Evolutionary conservation across 2,888 invertebrate species (phyloP).

Genomic region (Argyresthia goedartella): DNA sequence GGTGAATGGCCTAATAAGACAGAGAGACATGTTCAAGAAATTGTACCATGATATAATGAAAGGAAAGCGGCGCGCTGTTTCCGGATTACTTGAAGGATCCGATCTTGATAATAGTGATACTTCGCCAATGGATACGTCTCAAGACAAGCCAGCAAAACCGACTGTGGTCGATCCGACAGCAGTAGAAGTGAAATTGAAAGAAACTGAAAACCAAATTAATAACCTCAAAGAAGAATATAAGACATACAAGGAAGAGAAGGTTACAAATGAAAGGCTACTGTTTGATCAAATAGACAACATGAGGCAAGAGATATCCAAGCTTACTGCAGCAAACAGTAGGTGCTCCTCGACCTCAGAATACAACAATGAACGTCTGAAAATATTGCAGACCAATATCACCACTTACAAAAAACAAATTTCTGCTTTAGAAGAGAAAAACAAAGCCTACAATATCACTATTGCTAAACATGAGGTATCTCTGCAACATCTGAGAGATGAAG

Average conservation of each 20-base stretch:
- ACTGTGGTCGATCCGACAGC: constrained; percentile 27
- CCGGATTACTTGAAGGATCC: constrained; percentile 35
- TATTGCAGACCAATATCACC: constrained; percentile 78
- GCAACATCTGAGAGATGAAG: constrained; percentile 82
- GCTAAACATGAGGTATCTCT: constrained; percentile 90
- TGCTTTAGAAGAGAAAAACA: constrained; percentile 87
- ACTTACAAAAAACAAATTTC: constrained; percentile 90
- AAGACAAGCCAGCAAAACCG: constrained; percentile 35
- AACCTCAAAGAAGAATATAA: constrained; percentile 85
- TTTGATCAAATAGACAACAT: constrained; percentile 87
- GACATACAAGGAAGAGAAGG: constrained; percentile 86
- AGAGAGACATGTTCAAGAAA: constrained; percentile 91
- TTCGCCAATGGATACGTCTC: constrained; percentile 37
- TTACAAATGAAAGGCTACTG: constrained; percentile 85
- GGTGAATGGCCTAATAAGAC: constrained; percentile 83
- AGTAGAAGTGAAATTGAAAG: constrained; percentile 58
- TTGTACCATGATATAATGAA: constrained; percentile 78
- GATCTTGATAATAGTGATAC: constrained; percentile 47
- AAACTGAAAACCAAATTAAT: constrained; percentile 76
- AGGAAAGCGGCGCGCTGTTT: constrained; percentile 58
- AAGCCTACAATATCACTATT: constrained; percentile 82
- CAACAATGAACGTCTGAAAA: constrained; percentile 85
- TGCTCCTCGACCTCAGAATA: constrained; percentile 86
- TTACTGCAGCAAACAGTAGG: constrained; percentile 83
- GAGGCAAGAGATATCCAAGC: constrained; percentile 80